Conservation (phyloP, 2,113 vertebrate species). For the Scomber colias region DNA sequence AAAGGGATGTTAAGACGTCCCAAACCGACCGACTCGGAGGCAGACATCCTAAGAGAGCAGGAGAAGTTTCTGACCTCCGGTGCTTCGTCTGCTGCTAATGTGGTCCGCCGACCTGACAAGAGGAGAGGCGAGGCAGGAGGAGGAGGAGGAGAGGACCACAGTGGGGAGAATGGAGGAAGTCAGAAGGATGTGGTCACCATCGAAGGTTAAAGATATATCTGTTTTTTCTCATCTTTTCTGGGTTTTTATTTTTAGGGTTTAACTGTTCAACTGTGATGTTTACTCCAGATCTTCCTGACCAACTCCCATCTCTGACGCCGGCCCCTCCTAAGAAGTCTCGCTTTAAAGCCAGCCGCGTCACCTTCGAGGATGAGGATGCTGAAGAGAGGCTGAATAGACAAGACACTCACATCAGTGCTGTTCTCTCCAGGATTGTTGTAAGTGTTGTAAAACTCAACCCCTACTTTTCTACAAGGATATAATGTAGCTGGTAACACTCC, state of each 20-base stretch:
- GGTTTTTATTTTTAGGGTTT: neutral
- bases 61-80: conserved; percentile 89
- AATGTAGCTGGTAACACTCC: no score
- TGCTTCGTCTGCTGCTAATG: conserved; percentile 84
- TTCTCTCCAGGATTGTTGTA: conserved; percentile 94
- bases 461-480: no score
- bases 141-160: conserved; percentile 23
- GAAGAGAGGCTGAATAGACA: conserved; percentile 87
- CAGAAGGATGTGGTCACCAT: conserved; percentile 91
- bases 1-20: conserved; percentile 91
- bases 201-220: conserved; percentile 79
- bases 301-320: conserved; percentile 90
- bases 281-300: conserved; percentile 89
- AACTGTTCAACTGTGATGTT: neutral
- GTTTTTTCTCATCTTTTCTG: no score
- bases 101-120: conserved; percentile 91
- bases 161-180: conserved; percentile 16
- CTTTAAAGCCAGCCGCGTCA: conserved; percentile 81
- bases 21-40: conserved; percentile 92
- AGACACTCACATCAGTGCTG: conserved; percentile 92
- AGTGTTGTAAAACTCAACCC: conserved; percentile 59
- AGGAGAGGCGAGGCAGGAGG: conserved; percentile 80
- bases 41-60: conserved; percentile 92
- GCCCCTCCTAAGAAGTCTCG: conserved; percentile 92
- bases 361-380: conserved; percentile 88